These are phyloP conservation scores for Melangyna quadrimaculata DNA, from an alignment of 2,888 invertebrate genomes.

Conservation along the genomic window DNA sequence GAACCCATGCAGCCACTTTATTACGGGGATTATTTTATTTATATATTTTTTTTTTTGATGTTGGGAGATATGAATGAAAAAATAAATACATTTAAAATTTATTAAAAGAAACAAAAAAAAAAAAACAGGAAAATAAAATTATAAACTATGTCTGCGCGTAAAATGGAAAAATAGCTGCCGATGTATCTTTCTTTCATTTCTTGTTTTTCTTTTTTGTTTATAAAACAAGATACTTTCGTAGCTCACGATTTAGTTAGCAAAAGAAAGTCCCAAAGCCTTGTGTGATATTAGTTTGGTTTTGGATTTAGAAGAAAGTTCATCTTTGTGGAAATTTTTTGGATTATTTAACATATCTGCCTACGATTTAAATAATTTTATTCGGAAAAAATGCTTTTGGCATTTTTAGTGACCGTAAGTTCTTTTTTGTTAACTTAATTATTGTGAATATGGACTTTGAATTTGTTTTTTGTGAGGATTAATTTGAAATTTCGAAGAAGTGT, in stretches of 20 bases:
- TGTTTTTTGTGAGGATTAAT: neutral
- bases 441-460: neutral
- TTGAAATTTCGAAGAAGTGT: neutral
- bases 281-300: constrained; percentile 62
- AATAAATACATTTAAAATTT: too few species aligned
- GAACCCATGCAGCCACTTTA: constrained; percentile 61
- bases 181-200: constrained; percentile 56
- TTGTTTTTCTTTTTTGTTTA: constrained; percentile 63
- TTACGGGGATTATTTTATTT: constrained; percentile 51
- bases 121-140: constrained; percentile 29
- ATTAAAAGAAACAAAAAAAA: neutral
- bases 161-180: constrained; percentile 47
- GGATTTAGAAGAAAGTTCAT: constrained; percentile 54
- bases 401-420: constrained; percentile 4
- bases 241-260: constrained; percentile 78
- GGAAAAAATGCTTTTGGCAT: constrained; percentile 10
- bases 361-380: neutral
- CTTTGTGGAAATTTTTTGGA: neutral
- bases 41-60: constrained; percentile 2
- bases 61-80: constrained; percentile 18
- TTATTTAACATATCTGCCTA: too few species aligned
- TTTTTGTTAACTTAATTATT: neutral
- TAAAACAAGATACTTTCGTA: constrained; percentile 80
- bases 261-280: constrained; percentile 78
- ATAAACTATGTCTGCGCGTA: constrained; percentile 48